Conservation (phyloP, 1,140 invertebrate genomes). For the silkworm (Bombyx mori) region ASM3026992v2 NC_085115.1:9849501-9850000, state of each 20-base stretch:
- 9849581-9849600: slow-evolving; percentile 88
- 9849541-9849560: slow-evolving; percentile 92
- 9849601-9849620: slow-evolving; percentile 84
- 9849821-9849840: slow-evolving; percentile 83
- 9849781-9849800: neutral
- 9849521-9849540: slow-evolving; percentile 91
- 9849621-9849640: slow-evolving; percentile 91
- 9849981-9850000: slow-evolving; percentile 88
- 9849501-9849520: slow-evolving; percentile 94
- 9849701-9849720: slow-evolving; percentile 91
- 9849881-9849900: slow-evolving; percentile 88
- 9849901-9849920: slow-evolving; percentile 90
- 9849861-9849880: slow-evolving; percentile 90
- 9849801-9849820: slow-evolving; percentile 78
- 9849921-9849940: slow-evolving; percentile 90
- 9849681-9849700: slow-evolving; percentile 84
- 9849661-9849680: slow-evolving; percentile 92
- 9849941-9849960: slow-evolving; percentile 91
- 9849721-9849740: slow-evolving; percentile 83
- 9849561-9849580: slow-evolving; percentile 88
- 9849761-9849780: neutral
- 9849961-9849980: slow-evolving; percentile 94
- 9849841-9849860: slow-evolving; percentile 92
- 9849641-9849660: slow-evolving; percentile 89
- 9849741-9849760: slow-evolving; percentile 4